phyloP scores from a whole-genome alignment of 2,888 invertebrate species.

The Phania funesta region DNA sequence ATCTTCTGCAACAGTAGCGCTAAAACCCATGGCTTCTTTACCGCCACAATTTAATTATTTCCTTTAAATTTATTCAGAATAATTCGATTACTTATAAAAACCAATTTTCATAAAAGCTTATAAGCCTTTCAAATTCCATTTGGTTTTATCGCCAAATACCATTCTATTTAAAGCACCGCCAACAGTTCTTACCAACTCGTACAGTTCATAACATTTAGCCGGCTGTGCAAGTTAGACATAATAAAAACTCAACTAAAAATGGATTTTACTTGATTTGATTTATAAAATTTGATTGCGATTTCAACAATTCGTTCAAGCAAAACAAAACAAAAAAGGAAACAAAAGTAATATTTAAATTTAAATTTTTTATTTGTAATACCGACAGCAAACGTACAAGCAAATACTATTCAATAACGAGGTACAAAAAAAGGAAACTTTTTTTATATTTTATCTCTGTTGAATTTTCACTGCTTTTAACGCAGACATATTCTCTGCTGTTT shows the following conservation, averaged over 20 bases:
- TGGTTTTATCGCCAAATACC: too few species aligned
- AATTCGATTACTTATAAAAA: too few species aligned
- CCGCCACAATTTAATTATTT: too few species aligned
- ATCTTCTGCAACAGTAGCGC: too few species aligned
- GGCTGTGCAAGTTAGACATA: background rate
- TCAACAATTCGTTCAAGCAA: conserved; percentile 13
- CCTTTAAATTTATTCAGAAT: too few species aligned
- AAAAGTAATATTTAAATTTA: background rate
- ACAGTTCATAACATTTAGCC: background rate
- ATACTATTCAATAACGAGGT: background rate
- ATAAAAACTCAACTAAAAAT: conserved; percentile 30
- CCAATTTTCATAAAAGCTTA: too few species aligned
- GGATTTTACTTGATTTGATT: conserved; percentile 42
- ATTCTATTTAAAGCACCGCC: background rate
- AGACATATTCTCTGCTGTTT: background rate
- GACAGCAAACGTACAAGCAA: background rate
- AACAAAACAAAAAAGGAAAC: background rate
- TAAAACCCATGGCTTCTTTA: too few species aligned
- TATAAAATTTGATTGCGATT: conserved; percentile 43
- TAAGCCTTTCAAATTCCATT: too few species aligned
- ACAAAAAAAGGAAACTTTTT: background rate
- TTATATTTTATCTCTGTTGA: too few species aligned
- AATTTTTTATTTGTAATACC: background rate
- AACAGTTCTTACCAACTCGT: background rate
- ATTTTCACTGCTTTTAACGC: too few species aligned